A percentile compares a stretch with the other conserved stretches of the same genome.
These are phyloP conservation scores for Notamacropus eugenii DNA, from an alignment of 2,797 vertebrate genomes.

Conservation along the genomic window DNA sequence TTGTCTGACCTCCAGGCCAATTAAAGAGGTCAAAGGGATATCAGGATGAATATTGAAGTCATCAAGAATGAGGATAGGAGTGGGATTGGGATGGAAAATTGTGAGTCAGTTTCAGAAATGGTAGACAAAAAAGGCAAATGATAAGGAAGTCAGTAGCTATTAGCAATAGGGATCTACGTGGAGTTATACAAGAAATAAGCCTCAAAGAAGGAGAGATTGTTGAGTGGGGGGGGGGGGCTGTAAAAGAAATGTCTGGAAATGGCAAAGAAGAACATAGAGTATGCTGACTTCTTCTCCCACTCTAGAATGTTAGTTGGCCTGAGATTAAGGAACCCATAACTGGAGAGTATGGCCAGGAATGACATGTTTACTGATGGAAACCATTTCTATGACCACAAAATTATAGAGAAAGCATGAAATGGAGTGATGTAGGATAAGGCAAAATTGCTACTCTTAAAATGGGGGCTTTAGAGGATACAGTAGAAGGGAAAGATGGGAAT, in stretches of 20 bases:
- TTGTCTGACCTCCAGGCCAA: not conserved
- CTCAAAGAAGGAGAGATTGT: not conserved
- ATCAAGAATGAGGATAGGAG: not conserved
- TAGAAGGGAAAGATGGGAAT: not conserved
- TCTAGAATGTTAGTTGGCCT: not conserved
- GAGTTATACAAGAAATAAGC: not conserved
- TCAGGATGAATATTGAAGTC: not conserved
- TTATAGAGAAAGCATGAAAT: not conserved
- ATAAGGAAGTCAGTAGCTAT: not conserved
- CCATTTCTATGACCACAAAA: not conserved
- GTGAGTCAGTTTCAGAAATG: not conserved
- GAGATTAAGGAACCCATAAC: not conserved
- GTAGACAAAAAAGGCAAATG: not conserved
- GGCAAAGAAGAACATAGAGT: not conserved
- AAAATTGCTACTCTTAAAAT: not conserved
- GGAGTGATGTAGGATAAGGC: not conserved
- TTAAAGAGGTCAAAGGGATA: not conserved
- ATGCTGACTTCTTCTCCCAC: not conserved
- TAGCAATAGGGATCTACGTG: not conserved
- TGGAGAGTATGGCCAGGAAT: not conserved
- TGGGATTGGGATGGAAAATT: not conserved
- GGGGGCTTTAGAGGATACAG: not conserved
- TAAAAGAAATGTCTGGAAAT: not conserved
- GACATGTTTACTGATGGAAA: not conserved
- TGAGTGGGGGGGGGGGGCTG: not conserved